phyloP scores from a whole-genome alignment of 2,113 vertebrate genomes.

The Hyaena hyaena region DNA sequence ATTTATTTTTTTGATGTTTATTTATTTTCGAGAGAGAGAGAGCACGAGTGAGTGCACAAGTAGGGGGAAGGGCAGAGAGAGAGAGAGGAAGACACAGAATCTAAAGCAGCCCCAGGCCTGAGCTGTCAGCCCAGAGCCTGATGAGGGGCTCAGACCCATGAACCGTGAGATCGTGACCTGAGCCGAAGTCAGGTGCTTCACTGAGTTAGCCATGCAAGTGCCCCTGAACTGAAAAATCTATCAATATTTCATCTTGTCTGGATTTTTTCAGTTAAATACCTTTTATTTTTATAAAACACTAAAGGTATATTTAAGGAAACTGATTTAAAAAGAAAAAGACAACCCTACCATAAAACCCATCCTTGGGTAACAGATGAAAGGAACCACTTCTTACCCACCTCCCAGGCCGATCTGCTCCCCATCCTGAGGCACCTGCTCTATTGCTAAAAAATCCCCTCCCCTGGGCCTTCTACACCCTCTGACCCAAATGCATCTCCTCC shows the following conservation, averaged over 20 bases:
- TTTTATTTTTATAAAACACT: neutral
- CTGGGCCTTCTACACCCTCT: neutral
- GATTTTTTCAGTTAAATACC: neutral
- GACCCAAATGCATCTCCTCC: neutral
- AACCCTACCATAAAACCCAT: no score
- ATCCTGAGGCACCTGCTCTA: neutral
- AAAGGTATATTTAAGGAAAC: neutral
- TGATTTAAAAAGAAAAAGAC: neutral
- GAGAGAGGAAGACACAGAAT: no score
- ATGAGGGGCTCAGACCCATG: no score
- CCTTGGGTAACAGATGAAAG: neutral
- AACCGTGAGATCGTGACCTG: no score
- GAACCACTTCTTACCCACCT: fast-evolving
- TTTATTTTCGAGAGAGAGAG: no score
- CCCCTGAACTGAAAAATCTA: neutral
- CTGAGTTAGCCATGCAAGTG: no score
- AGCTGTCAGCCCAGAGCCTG: no score
- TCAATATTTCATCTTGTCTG: neutral
- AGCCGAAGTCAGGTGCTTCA: no score
- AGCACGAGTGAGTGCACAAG: no score
- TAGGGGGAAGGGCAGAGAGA: no score
- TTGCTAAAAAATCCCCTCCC: neutral
- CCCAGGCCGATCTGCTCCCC: neutral
- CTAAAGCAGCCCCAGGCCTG: no score
- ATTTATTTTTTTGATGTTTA: no score